phyloP scores from a whole-genome alignment of 2,113 vertebrate genomes.

The Percopsis transmontana region DNA sequence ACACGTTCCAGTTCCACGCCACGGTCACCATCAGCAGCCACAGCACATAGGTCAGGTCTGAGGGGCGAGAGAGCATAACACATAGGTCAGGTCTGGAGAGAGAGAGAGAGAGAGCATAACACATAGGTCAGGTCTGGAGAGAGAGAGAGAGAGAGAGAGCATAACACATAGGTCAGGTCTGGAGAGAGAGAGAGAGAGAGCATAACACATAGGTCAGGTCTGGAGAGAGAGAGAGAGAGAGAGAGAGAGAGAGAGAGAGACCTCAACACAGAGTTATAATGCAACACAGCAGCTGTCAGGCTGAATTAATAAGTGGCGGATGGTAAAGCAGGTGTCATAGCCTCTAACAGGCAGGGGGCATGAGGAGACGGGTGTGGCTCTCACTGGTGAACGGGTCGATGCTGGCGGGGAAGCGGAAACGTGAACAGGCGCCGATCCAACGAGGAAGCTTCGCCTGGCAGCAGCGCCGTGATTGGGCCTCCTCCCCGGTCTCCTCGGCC shows the following conservation, averaged over 20 bases:
- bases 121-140: not conserved
- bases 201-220: not conserved
- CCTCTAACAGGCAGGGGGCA: not conserved
- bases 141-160: not conserved
- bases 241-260: not conserved
- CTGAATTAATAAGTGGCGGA: not conserved
- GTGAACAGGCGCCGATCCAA: conserved; percentile 71
- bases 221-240: not conserved
- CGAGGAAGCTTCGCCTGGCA: conserved; percentile 80
- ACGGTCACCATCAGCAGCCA: conserved; percentile 92
- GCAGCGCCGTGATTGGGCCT: conserved; percentile 77
- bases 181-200: not conserved
- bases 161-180: not conserved
- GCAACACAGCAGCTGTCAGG: not conserved
- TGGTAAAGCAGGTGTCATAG: not conserved
- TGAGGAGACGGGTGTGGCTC: conserved; percentile 44
- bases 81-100: not conserved
- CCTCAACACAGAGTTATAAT: too few relatives aligned
- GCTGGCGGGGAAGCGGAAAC: conserved; percentile 86
- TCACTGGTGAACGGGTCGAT: conserved; percentile 96
- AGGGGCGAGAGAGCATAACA: not conserved
- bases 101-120: not conserved
- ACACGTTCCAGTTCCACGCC: conserved; percentile 98
- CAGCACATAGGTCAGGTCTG: conserved; percentile 91
- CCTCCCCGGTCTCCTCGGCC: conserved; percentile 27